Evolutionary conservation across 2,888 invertebrate species (phyloP).

Genomic region (Idaea straminata): DNA sequence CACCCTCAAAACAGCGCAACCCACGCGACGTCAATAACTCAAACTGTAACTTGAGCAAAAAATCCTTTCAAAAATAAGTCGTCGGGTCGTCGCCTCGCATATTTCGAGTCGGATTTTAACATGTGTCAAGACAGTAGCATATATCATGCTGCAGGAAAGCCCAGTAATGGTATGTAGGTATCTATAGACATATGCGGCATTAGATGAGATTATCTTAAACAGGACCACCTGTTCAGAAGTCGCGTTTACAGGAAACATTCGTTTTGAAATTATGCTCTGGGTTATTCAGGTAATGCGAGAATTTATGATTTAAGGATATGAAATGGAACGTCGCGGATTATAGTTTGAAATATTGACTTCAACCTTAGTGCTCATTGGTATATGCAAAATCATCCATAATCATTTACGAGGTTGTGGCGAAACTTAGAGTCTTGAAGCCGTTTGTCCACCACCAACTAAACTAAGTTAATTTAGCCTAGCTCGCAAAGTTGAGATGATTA

Average conservation of each 20-base stretch:
- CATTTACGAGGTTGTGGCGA: too few relatives aligned
- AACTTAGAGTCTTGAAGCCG: too few relatives aligned
- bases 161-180: conserved; percentile 46
- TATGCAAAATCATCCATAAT: background rate
- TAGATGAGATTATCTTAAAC: conserved; percentile 69
- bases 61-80: conserved; percentile 45
- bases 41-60: conserved; percentile 29
- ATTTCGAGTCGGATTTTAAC: conserved; percentile 53
- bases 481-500: too few relatives aligned
- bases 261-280: conserved; percentile 40
- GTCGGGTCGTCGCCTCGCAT: conserved; percentile 52
- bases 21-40: conserved; percentile 30
- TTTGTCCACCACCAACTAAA: too few relatives aligned
- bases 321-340: conserved; percentile 9
- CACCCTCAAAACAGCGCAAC: conserved; percentile 17
- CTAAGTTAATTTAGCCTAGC: too few relatives aligned
- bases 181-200: conserved; percentile 57
- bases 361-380: background rate
- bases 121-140: conserved; percentile 58
- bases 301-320: conserved; percentile 35
- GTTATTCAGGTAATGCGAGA: conserved; percentile 23
- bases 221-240: conserved; percentile 70
- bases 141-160: conserved; percentile 50
- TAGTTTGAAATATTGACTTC: conserved; percentile 3
- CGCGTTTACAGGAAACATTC: conserved; percentile 65